Base-by-base conservation (phyloP, 2,113 vertebrate genomes). In the Stigmatopora argus region DNA sequence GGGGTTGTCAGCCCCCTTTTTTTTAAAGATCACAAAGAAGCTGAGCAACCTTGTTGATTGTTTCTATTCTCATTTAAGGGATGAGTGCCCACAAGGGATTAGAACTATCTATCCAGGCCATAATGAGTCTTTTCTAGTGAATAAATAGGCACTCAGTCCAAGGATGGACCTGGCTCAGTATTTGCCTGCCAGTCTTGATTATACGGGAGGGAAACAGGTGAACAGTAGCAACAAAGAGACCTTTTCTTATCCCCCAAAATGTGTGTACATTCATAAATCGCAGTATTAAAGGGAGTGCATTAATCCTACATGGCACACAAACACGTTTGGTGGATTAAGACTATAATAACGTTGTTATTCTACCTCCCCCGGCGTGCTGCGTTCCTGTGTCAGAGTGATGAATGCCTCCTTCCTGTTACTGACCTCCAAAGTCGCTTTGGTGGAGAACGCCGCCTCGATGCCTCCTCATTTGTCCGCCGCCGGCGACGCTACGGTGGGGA, bases 361-460 rank as follows among this genome's bases (percentile, higher is more conserved):
- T 19, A 61, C 41, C 69, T 18, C 69, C 55, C 64, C 69, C 67
- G 78, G 81, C 59, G 77, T 64, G 53, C 75, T 71, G 79, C 68
- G 71, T 78, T 62, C 81, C 78, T 64, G 70, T 73, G 78, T 84
- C 72, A 78, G 63, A 75, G 81, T 82, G 74, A 89, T 90, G 83
- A 90, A 89, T 87, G 70, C 70, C 55, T 80, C 77, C 78, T 85
- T 87, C 83, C 79, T 74, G 64, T 68, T 53, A 70, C 69, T 78
- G 72, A 88, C 86, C 84, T 83, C 81, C 72, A 82, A 90, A 89
- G 87, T 89, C 86, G 77, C 62, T 10, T 71, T 51, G 78, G 79
- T 44, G 79, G 75, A 75, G 71, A 75, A 78, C 44, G 71, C 62
- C 69, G 80, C 65, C 67, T 38, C 5, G 73, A 66, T 61, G 67